Evolutionary conservation across 2,888 invertebrate species (phyloP), one percentile per base, ranked within the genome.

Genomic region (Noctua janthina): DNA sequence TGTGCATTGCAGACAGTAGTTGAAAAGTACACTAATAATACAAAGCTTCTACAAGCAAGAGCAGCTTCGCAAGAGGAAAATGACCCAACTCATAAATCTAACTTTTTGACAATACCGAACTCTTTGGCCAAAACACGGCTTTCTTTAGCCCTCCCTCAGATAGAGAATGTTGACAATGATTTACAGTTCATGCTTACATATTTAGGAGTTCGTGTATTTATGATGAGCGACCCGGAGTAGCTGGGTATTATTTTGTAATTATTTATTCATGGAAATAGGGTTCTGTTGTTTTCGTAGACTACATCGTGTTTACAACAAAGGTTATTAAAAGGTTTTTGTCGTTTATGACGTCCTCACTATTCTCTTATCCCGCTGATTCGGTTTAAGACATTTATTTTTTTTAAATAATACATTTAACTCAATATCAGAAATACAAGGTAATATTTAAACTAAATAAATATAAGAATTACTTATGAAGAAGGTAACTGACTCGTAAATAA

Each of bases 141-240:
- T 76, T 78, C 80, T 83, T 75, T 78, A n/a, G 76, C 74, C 74
- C 75, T 71, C 78, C 13, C 49, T 35, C 23, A 71, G 72, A 83
- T 79, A 76, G 64, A 64, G 73, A 56, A 85, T 69, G 81, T 86
- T 81, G 86, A 88, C 88, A 88, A 82, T 88, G 88, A 88, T 88
- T 86, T 86, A 88, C 80, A 74, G 84, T 78, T 74, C 64, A 49
- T 74, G 66, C 87, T 85, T 85, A 84, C 84, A 81, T 85, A 88
- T 88, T 87, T 84, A 85, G 83, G 59, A 78, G 78, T 69, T 81
- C 81, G 78, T 79, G 76, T 88, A 88, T 88, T 85, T 88, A 87
- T 84, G 82, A 88, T 73, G 74, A 85, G 74, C 79, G 67, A 66
- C 79, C 78, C 82, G 75, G 69, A 78, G 86, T 49, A 83, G 69